phyloP scores from a whole-genome alignment of 2,113 vertebrate genomes.

The Pluvialis apricaria region DNA sequence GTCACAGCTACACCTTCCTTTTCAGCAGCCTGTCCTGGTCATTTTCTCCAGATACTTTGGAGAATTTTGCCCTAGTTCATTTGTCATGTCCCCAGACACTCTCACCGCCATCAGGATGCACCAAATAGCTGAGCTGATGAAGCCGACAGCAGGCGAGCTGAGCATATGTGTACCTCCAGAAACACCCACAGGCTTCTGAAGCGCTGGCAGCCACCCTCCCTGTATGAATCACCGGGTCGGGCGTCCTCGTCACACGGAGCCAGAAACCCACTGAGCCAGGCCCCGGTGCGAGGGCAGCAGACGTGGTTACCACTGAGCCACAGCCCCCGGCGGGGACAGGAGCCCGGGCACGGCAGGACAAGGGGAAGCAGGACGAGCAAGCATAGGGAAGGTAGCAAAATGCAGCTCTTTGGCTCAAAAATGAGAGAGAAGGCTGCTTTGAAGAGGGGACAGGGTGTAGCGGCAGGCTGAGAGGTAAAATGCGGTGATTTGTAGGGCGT shows the following conservation, averaged over 20 bases:
- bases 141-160: not conserved
- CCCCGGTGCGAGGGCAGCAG: not conserved
- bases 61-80: not conserved
- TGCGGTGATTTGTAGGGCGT: not conserved
- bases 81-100: not conserved
- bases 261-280: not conserved
- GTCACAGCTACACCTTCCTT: not conserved
- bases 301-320: not conserved
- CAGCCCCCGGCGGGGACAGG: fast-evolving
- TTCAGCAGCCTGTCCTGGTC: not conserved
- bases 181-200: not conserved
- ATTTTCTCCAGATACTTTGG: not conserved
- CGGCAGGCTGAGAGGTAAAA: not conserved
- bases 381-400: not conserved
- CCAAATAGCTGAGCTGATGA: not conserved
- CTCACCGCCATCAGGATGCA: fast-evolving
- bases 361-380: not conserved
- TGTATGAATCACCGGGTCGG: not conserved
- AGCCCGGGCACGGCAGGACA: fast-evolving
- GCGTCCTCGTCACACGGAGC: not conserved
- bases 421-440: not conserved
- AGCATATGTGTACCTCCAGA: not conserved
- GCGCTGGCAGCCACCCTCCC: not conserved
- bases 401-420: not conserved
- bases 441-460: not conserved